These are phyloP conservation scores for Drosophila eugracilis DNA, from an alignment of 1,140 invertebrate species.

Conservation along the genomic window DNA sequence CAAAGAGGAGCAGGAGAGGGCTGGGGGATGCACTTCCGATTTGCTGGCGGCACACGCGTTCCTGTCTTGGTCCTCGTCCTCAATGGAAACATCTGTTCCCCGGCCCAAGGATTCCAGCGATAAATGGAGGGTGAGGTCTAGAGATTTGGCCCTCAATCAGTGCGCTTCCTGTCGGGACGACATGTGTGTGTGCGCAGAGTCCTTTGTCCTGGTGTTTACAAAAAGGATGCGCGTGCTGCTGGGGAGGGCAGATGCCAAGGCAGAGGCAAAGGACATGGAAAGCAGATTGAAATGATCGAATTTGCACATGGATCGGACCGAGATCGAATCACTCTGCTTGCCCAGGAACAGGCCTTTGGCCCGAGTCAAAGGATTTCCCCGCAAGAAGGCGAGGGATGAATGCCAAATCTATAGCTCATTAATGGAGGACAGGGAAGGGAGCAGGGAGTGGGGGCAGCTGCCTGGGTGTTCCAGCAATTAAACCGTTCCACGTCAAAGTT, in stretches of 20 bases:
- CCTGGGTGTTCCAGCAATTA: constrained; percentile 63
- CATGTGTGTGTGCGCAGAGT: constrained; percentile 51
- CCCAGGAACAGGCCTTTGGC: constrained; percentile 14
- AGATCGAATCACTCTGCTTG: constrained; percentile 24
- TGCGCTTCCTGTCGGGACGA: constrained; percentile 71
- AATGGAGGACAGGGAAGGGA: constrained; percentile 2
- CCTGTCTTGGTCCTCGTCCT: constrained; percentile 22
- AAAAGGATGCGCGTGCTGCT: constrained; percentile 74
- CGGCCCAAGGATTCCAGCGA: constrained; percentile 18
- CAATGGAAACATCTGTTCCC: constrained; percentile 75
- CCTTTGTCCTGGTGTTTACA: constrained; percentile 53
- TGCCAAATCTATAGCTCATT: constrained; percentile 48
- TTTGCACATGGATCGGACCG: constrained; percentile 62
- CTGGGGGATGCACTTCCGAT: constrained; percentile 61
- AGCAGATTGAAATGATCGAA: constrained; percentile 58
- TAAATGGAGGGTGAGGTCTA: constrained; percentile 14
- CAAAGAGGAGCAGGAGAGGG: constrained; percentile 22
- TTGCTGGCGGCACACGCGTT: constrained; percentile 61
- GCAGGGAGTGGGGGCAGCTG: constrained; percentile 12
- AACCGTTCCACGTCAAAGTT: constrained; percentile 62
- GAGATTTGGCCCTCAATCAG: constrained; percentile 77
- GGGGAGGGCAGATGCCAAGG: constrained; percentile 54
- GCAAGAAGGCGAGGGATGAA: constrained; percentile 22
- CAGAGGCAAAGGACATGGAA: constrained; percentile 16
- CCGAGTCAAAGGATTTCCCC: constrained; percentile 55